A percentile compares a stretch with the other conserved stretches of the same genome.
Evolutionary conservation across 2,888 invertebrate genomes (phyloP).

Genomic region (Pammene fasciana): DNA sequence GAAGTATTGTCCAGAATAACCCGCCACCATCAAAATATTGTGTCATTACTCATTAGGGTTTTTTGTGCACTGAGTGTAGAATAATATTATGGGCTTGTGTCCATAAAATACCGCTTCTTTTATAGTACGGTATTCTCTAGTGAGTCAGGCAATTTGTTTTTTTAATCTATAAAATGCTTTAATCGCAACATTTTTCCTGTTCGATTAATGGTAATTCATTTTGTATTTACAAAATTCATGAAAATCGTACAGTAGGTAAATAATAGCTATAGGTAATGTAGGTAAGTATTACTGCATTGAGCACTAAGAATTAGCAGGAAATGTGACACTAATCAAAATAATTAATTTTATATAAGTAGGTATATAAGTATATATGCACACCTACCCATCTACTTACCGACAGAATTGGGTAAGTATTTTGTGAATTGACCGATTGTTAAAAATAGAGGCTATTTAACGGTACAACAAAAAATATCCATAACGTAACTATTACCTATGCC

Average conservation of each 20-base stretch:
- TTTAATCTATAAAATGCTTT: background rate
- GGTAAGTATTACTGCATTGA: too few relatives aligned
- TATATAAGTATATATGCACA: too few relatives aligned
- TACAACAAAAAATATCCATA: too few relatives aligned
- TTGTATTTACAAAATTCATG: too few relatives aligned
- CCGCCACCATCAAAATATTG: too few relatives aligned
- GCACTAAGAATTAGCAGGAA: background rate
- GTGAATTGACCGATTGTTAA: too few relatives aligned
- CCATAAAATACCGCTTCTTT: too few relatives aligned
- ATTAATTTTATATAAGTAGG: background rate
- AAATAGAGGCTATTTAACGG: too few relatives aligned
- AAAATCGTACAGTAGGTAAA: too few relatives aligned
- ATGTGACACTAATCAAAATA: background rate
- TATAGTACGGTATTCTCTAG: background rate
- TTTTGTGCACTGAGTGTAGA: background rate
- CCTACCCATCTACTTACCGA: background rate
- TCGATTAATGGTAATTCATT: background rate
- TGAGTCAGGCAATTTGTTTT: background rate
- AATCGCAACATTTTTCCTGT: background rate
- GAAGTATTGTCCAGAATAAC: background rate
- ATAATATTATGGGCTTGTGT: background rate
- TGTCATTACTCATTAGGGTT: background rate
- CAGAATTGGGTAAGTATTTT: background rate
- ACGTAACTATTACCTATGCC: too few relatives aligned
- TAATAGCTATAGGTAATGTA: too few relatives aligned